Conservation (phyloP, 2,797 vertebrate species). For the Pseudopleuronectes americanus region DNA sequence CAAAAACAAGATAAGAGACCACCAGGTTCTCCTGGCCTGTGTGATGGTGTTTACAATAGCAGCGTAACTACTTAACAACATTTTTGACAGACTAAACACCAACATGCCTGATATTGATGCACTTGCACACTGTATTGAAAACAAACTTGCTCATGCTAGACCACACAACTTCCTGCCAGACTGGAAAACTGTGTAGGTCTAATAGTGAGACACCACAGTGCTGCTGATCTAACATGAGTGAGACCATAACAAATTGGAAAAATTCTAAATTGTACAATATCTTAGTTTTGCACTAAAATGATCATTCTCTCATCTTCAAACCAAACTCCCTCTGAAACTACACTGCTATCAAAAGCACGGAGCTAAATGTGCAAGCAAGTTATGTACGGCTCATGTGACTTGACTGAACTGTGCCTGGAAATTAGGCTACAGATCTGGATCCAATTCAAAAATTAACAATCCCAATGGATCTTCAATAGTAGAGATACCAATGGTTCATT, state of each 20-base stretch:
- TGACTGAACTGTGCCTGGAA: background rate
- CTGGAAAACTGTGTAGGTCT: background rate
- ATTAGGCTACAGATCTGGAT: slow-evolving; percentile 6
- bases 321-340: background rate
- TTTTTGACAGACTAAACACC: slow-evolving; percentile 8
- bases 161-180: slow-evolving; percentile 41
- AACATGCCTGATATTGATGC: slow-evolving; percentile 11
- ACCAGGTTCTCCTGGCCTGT: background rate
- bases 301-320: background rate
- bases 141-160: slow-evolving; percentile 18
- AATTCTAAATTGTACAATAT: too few species aligned
- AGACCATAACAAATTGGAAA: slow-evolving; percentile 18
- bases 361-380: slow-evolving; percentile 11
- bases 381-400: slow-evolving; percentile 24
- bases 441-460: background rate
- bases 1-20: background rate
- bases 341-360: background rate
- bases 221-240: background rate
- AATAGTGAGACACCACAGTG: slow-evolving; percentile 17
- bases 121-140: slow-evolving; percentile 9
- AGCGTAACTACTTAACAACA: background rate
- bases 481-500: background rate
- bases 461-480: background rate
- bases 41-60: background rate
- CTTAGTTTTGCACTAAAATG: background rate